Base-by-base conservation (phyloP, 2,797 vertebrate genomes). In the Microhierax caerulescens region DNA sequence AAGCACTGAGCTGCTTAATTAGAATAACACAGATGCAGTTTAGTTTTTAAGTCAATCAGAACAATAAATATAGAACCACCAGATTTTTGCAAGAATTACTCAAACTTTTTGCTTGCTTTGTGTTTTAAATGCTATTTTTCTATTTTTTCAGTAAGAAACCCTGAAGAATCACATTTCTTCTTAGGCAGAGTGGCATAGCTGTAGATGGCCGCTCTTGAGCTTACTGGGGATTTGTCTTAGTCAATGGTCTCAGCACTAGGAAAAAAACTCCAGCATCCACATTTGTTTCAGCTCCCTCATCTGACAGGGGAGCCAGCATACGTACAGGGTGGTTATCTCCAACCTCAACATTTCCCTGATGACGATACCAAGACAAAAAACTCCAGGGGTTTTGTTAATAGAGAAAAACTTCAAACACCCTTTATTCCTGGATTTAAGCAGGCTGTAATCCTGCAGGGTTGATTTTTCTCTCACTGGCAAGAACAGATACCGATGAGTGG, bases 1-100 rank as follows among this genome's bases (percentile, higher is more conserved):
- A 85, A 95, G 93, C 93, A 64, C 72, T 68, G 88, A 93, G 75
- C 88, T 93, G 88, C 90, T 95, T 97, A 91, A 97, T 97, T 96
- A 77, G 79, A 95, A 91, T 93, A 87, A 87, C 86, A 92, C 75
- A 85, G 75, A 89, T 41, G 78, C 61, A 83, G 75, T 54, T 77
- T 7, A 6, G 27, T 39, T 88, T 92, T 77, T 39, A 74, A 89
- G 84, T 89, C 84, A 85, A 69, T 94, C 94, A 88, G 89, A 93
- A 83, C 50, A 74, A 90, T 36, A 87, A 95, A 89, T 90, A 90
- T 3, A 93, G 74, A 92, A 53, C 17, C 24, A 60, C 19, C 24
- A 72, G 80, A 78, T 89, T 85, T 88, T 36, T 70, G 63, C 10
- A 34, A 72, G 53, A 72, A 41, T 61, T 68, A 8, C 83, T 72